Conservation (phyloP, 2,888 invertebrate species). For the Catonia carolina region DNA sequence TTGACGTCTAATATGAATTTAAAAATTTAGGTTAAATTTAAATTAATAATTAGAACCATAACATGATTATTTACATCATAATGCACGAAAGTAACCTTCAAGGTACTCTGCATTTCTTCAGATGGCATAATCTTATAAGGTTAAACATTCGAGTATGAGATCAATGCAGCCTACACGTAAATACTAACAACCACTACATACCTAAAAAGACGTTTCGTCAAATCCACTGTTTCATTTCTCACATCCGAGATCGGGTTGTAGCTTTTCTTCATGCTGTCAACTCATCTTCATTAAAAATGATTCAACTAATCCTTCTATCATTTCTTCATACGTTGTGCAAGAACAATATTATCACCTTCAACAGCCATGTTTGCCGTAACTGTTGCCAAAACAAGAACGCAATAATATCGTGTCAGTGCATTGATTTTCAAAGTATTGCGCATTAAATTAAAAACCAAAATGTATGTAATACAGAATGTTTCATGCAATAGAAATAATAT, state of each 20-base stretch:
- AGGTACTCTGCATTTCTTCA: constrained; percentile 9
- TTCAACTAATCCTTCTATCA: constrained; percentile 13
- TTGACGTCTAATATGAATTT: too few relatives aligned
- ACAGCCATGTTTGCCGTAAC: constrained; percentile 2
- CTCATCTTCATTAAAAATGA: constrained; percentile 41
- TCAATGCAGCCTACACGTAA: background rate
- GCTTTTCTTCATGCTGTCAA: constrained; percentile 50
- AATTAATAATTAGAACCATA: too few relatives aligned
- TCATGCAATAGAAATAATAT: too few relatives aligned
- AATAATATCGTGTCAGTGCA: too few relatives aligned
- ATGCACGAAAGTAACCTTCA: constrained; percentile 4
- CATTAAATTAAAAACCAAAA: too few relatives aligned
- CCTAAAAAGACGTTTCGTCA: constrained; percentile 53
- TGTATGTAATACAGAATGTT: too few relatives aligned
- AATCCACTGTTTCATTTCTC: constrained; percentile 50
- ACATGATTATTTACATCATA: too few relatives aligned
- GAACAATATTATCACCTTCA: constrained; percentile 3
- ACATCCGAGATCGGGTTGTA: constrained; percentile 48
- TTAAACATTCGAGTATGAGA: background rate
- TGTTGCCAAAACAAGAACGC: too few relatives aligned
- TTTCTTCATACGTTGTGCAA: constrained; percentile 10
- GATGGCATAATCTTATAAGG: constrained; percentile 3
- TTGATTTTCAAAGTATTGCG: too few relatives aligned
- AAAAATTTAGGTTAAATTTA: too few relatives aligned
- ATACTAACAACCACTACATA: constrained; percentile 36